Evolutionary conservation across 2,888 invertebrate species (phyloP), one percentile per base, ranked within the genome.

Genomic region (Noctua janthina): DNA sequence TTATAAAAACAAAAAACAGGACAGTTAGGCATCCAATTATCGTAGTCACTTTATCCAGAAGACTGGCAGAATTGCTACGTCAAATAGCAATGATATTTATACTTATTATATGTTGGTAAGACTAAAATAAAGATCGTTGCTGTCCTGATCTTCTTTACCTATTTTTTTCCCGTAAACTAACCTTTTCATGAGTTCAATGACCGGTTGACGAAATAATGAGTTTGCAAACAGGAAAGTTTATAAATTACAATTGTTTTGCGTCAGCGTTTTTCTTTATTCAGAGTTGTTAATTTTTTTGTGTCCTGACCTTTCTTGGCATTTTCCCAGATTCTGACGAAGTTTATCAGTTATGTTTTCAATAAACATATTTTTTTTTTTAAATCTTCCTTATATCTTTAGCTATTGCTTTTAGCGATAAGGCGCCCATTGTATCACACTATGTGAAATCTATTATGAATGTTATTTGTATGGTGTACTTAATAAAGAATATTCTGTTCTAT

Each of bases 211-310:
- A 62, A 51, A 43, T 43, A 68, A 68, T 81, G 51, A 71, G 71
- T 64, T 70, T 64, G 29, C 35, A 46, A 71, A 64, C 43, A 64
- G 43, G 43, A 35, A 81, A 72, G 35, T 64, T 64, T 54, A 23
- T 54, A n/a, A 82, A 73, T 54, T 64, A 82, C 64, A 54, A 46
- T 72, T 72, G 15, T 79, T 81, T 54, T 35, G 35, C 20, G 20
- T 71, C 43, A 62, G 72, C 15, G 1, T 62, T 62, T 62, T 29
- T 2, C 0, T 68, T 80, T 51, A n/a, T 39, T 39, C 11, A 20
- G 7, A 35, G 15, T 10, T n/a, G n/a, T 67, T 46, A 1, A 7
- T 0, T 62, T 20, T 62, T 79, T 39, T 59, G n/a, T 13, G 0
- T 20, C 11, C 20, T 17, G 29, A 20, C 5, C 29, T 49, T 62